Evolutionary conservation across 2,888 invertebrate species (phyloP).

Genomic region (Proisotoma minuta): DNA sequence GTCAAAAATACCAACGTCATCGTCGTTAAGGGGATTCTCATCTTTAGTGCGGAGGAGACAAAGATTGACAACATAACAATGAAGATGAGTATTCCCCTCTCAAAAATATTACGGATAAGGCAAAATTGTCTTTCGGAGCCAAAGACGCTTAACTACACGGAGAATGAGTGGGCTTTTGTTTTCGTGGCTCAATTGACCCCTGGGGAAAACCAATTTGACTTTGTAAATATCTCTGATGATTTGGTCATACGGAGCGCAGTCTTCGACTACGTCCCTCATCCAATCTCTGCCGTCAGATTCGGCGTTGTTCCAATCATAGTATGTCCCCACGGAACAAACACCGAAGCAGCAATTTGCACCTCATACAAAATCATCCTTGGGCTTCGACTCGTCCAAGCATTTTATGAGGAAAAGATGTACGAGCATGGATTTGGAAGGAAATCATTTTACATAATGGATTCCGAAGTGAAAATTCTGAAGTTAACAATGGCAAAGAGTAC

Average conservation of each 20-base stretch:
- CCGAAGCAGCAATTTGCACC: not conserved
- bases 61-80: too few relatives aligned
- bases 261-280: not conserved
- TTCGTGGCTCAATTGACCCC: not conserved
- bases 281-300: not conserved
- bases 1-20: too few relatives aligned
- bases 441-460: conserved; percentile 76
- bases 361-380: conserved; percentile 64
- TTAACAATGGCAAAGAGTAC: conserved; percentile 48
- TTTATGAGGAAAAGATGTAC: conserved; percentile 79
- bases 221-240: not conserved
- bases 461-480: conserved; percentile 52
- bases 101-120: too few relatives aligned
- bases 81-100: too few relatives aligned
- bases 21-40: too few relatives aligned
- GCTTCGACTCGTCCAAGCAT: conserved; percentile 73
- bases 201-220: not conserved
- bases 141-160: too few relatives aligned
- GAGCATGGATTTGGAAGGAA: conserved; percentile 72
- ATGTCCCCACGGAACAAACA: not conserved
- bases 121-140: too few relatives aligned
- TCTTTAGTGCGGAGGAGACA: too few relatives aligned
- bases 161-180: not conserved
- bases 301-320: not conserved
- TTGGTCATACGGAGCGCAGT: not conserved